Percentiles rank a stretch among this genome's conserved stretches.
Evolutionary conservation across 1,140 invertebrate genomes (phyloP).

Genomic region (Ooceraea biroi): DNA sequence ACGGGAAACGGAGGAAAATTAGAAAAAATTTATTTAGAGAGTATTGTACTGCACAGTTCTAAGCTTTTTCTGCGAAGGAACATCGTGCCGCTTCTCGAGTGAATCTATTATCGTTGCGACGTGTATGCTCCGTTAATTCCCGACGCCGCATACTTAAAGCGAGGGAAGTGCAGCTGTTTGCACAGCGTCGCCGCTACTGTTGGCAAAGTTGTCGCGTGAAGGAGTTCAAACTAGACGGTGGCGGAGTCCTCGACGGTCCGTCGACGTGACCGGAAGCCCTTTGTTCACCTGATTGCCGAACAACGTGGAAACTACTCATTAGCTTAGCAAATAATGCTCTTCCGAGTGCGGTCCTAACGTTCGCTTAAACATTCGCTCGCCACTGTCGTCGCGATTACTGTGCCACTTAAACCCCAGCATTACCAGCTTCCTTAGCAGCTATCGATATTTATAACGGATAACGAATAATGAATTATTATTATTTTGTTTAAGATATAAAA

Average conservation of each 20-base stretch:
- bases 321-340: slow-evolving; percentile 80
- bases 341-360: slow-evolving; percentile 21
- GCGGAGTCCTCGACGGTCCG: slow-evolving; percentile 65
- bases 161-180: slow-evolving; percentile 58
- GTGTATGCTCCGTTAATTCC: slow-evolving; percentile 40
- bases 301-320: slow-evolving; percentile 81
- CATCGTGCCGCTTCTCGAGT: neutral
- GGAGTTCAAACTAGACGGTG: slow-evolving; percentile 61
- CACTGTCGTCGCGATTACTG: neutral
- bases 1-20: no score
- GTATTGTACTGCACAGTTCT: neutral
- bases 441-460: neutral
- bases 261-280: slow-evolving; percentile 80
- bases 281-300: slow-evolving; percentile 83
- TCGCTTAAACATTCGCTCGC: slow-evolving; percentile 12
- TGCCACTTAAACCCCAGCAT: neutral
- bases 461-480: no score
- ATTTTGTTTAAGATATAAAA: no score
- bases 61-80: neutral
- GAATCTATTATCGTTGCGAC: neutral
- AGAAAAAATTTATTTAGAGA: neutral
- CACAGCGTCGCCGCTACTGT: slow-evolving; percentile 58
- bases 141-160: slow-evolving; percentile 13
- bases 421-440: neutral
- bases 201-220: slow-evolving; percentile 66